A percentile compares a stretch with the other conserved stretches of the same genome.
Evolutionary conservation across 2,113 vertebrate species (phyloP).

Genomic region (Cavia aperea): DNA sequence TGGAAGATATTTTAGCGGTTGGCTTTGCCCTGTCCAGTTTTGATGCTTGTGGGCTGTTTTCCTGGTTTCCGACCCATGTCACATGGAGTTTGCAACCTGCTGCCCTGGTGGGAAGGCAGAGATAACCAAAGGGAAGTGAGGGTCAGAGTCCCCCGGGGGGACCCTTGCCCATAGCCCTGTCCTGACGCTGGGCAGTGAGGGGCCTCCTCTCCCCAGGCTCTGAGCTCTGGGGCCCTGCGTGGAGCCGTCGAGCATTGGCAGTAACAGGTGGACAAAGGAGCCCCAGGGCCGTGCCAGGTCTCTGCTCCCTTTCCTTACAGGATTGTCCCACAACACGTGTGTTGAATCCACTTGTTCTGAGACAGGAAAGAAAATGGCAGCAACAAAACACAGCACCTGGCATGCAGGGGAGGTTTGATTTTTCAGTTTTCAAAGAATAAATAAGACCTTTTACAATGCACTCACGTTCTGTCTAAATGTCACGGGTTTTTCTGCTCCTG

Average conservation of each 20-base stretch:
- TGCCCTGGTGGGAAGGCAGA: not conserved
- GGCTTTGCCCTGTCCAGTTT: not conserved
- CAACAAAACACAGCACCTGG: not conserved
- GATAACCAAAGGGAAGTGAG: not conserved
- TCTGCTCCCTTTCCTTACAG: not conserved
- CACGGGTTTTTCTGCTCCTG: not conserved
- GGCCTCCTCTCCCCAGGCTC: not conserved
- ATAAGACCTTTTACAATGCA: not conserved
- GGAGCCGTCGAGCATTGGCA: not conserved
- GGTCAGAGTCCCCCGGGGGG: not conserved
- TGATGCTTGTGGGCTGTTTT: not conserved
- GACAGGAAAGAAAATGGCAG: not conserved
- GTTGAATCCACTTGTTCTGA: not conserved
- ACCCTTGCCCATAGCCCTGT: not conserved
- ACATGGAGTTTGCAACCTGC: accelerated
- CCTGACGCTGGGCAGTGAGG: not conserved
- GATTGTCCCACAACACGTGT: not conserved
- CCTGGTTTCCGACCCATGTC: not conserved
- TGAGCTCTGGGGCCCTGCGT: not conserved
- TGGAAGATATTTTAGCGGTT: not conserved
- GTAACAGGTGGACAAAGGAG: accelerated
- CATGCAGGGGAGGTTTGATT: not conserved
- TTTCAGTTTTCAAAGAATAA: not conserved
- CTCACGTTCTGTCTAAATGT: not conserved
- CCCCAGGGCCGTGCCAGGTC: not conserved